Evolutionary conservation across 2,113 vertebrate species (phyloP).

Genomic region (Xenus cinereus): DNA sequence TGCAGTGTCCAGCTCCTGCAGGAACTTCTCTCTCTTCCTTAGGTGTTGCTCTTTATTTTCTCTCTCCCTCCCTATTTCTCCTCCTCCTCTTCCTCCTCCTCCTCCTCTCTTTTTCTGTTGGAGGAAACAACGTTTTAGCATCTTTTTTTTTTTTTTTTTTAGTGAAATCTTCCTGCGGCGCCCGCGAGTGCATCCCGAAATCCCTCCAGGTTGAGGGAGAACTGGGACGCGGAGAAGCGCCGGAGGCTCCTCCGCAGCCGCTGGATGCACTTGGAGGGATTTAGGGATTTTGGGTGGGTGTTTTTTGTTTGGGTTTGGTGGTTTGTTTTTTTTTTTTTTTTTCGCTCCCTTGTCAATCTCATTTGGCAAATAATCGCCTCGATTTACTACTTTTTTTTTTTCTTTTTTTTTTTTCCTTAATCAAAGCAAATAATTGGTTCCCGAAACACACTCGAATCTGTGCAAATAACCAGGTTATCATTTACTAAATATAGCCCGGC

Average conservation of each 20-base stretch:
- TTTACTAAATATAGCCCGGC: conserved; percentile 40
- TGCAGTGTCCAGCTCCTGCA: not conserved
- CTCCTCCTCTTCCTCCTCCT: not conserved
- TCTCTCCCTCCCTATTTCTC: not conserved
- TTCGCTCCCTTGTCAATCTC: not conserved
- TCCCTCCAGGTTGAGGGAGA: not conserved
- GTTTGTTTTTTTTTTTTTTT: no score
- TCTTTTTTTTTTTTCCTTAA: not conserved
- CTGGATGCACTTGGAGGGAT: no score
- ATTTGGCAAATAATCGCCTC: conserved; percentile 13
- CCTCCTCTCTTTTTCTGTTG: not conserved
- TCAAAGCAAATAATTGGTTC: conserved; percentile 40
- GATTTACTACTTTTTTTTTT: not conserved
- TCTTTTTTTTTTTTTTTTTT: no score
- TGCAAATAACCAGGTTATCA: conserved; percentile 52
- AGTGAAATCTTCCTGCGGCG: not conserved
- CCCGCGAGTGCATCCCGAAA: not conserved
- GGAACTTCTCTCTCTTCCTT: not conserved
- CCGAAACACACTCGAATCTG: not conserved
- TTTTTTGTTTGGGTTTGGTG: no score
- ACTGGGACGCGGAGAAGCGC: no score
- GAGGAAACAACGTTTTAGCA: not conserved
- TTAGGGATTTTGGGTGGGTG: no score
- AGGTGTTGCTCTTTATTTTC: not conserved
- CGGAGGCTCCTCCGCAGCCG: no score